Evolutionary conservation across 2,888 invertebrate species (phyloP).

Genomic region (Meiosimyza decipiens): DNA sequence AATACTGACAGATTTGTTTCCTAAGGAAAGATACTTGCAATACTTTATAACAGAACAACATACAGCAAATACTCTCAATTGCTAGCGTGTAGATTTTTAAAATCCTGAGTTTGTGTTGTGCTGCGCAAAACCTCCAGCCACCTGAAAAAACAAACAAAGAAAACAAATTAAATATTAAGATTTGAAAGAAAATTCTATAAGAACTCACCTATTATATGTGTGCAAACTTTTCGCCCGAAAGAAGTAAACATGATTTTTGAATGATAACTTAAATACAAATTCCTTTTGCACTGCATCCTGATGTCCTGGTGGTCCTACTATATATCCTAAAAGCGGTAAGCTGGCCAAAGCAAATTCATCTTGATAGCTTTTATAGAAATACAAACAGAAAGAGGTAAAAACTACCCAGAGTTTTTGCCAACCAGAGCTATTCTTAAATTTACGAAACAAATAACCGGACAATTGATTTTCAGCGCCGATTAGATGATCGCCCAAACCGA

Average conservation of each 20-base stretch:
- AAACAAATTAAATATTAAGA: slow-evolving; percentile 19
- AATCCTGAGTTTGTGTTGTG: slow-evolving; percentile 72
- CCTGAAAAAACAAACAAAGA: slow-evolving; percentile 67
- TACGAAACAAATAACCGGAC: slow-evolving; percentile 94
- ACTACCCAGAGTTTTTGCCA: slow-evolving; percentile 99
- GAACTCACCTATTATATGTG: slow-evolving; percentile 84
- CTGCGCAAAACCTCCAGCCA: slow-evolving; percentile 89
- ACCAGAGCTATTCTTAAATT: slow-evolving; percentile 97
- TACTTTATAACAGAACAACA: too few species aligned
- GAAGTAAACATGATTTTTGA: slow-evolving; percentile 98
- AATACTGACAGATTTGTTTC: too few species aligned
- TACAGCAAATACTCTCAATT: not conserved
- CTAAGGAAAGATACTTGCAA: too few species aligned
- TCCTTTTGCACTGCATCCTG: slow-evolving; percentile 93
- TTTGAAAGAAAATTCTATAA: not conserved
- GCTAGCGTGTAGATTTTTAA: slow-evolving; percentile 62
- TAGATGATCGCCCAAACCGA: slow-evolving; percentile 80
- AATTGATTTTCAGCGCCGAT: slow-evolving; percentile 86
- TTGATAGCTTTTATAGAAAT: slow-evolving; percentile 97
- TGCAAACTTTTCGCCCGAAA: slow-evolving; percentile 97
- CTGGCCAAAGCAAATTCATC: slow-evolving; percentile 94
- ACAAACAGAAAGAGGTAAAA: slow-evolving; percentile 94
- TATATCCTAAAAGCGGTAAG: slow-evolving; percentile 92
- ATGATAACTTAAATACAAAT: slow-evolving; percentile 96
- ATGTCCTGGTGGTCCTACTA: slow-evolving; percentile 83